Evolutionary conservation across 1,140 invertebrate species (phyloP).

Genomic region (Diploscapter pachys): DNA sequence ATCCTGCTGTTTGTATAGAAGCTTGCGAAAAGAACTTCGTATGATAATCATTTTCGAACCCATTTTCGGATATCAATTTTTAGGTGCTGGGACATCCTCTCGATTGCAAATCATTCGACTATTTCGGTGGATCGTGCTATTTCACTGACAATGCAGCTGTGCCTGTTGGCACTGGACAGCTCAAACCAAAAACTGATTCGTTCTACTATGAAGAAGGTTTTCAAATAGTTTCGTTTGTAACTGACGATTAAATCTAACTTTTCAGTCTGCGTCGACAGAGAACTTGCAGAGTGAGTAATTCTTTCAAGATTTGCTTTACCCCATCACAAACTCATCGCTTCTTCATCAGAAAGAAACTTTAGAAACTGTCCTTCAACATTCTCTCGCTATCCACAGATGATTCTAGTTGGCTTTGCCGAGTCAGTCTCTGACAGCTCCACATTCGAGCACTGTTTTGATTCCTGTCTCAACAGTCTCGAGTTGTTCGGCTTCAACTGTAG

Average conservation of each 20-base stretch:
- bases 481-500: slow-evolving; percentile 53
- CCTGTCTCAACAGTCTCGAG: slow-evolving; percentile 51
- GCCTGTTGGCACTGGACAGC: slow-evolving; percentile 54
- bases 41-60: slow-evolving; percentile 2
- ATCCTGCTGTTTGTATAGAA: slow-evolving; percentile 47
- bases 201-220: slow-evolving; percentile 54
- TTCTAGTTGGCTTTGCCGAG: slow-evolving; percentile 57
- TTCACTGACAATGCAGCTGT: slow-evolving; percentile 53
- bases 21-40: slow-evolving; percentile 42
- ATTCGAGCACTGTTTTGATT: slow-evolving; percentile 56
- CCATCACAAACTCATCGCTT: no score
- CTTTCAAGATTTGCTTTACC: not conserved
- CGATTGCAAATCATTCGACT: slow-evolving; percentile 56
- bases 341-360: no score
- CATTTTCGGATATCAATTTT: slow-evolving; percentile 13
- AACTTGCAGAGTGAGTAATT: not conserved
- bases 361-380: slow-evolving; percentile 50
- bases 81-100: slow-evolving; percentile 38
- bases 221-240: slow-evolving; percentile 32
- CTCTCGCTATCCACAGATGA: slow-evolving; percentile 57
- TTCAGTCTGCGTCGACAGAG: not conserved
- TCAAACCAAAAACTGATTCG: slow-evolving; percentile 44
- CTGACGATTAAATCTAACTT: slow-evolving; percentile 10
- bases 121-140: slow-evolving; percentile 36
- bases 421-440: slow-evolving; percentile 53